A percentile compares a stretch with the other conserved stretches of the same genome.
Evolutionary conservation across 1,140 invertebrate species (phyloP).

Genomic region (Dendroctonus valens): DNA sequence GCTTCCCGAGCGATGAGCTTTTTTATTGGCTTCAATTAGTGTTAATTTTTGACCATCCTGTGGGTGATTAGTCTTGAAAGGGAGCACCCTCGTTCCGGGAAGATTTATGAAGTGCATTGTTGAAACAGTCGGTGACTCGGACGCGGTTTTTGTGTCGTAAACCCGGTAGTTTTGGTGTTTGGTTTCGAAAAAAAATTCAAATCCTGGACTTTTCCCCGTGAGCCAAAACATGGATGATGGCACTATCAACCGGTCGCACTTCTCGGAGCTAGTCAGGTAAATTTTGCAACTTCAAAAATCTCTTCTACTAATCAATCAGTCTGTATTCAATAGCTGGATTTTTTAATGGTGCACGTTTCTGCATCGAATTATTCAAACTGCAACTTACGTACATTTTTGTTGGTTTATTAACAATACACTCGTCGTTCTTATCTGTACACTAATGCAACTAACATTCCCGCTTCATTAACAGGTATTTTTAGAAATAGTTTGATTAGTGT

Average conservation of each 20-base stretch:
- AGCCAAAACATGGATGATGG: conserved; percentile 29
- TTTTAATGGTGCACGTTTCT: background rate
- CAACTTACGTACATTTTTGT: too few relatives aligned
- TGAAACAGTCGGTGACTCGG: background rate
- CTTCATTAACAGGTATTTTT: too few relatives aligned
- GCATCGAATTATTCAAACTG: too few relatives aligned
- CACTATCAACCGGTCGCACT: conserved; percentile 36
- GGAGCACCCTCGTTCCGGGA: conserved; percentile 31
- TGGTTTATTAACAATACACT: too few relatives aligned
- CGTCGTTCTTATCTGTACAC: too few relatives aligned
- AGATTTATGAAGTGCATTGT: conserved; percentile 13
- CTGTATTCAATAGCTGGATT: background rate
- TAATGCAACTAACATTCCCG: too few relatives aligned
- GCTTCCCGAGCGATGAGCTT: background rate
- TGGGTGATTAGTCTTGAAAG: conserved; percentile 34
- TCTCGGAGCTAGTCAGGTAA: conserved; percentile 43
- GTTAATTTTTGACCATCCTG: conserved; percentile 49
- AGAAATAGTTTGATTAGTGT: too few relatives aligned
- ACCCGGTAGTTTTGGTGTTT: background rate
- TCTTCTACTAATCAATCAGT: background rate
- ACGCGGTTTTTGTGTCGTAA: background rate
- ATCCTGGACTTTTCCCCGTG: conserved; percentile 1
- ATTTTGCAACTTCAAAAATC: background rate
- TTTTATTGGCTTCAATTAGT: conserved; percentile 44
- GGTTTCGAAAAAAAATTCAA: background rate